Conservation (phyloP, 2,888 invertebrate genomes). For the Alviniconcha strummeri region DNA sequence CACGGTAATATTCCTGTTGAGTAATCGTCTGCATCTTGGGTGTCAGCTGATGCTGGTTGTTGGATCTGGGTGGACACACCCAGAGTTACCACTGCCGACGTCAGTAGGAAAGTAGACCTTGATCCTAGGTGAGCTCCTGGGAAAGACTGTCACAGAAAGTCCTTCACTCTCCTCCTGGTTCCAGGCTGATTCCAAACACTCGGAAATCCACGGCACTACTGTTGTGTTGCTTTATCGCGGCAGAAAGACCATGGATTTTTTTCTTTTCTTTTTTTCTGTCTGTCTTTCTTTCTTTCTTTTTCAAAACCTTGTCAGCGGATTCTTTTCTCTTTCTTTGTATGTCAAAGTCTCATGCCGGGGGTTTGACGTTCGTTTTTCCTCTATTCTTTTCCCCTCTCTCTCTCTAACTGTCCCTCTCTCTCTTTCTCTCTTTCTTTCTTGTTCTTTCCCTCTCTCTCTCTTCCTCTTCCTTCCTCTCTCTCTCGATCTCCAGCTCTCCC, state of each 20-base stretch:
- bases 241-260: background rate
- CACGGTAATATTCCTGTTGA: slow-evolving; percentile 68
- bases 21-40: slow-evolving; percentile 66
- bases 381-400: background rate
- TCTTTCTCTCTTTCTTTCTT: background rate
- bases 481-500: background rate
- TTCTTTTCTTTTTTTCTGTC: background rate
- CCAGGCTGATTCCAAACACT: too few species aligned
- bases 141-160: too few species aligned
- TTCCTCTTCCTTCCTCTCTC: background rate
- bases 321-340: too few species aligned
- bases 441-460: background rate
- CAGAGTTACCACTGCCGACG: background rate
- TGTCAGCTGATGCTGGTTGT: background rate
- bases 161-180: too few species aligned
- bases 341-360: too few species aligned
- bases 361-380: background rate
- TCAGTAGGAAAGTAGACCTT: background rate
- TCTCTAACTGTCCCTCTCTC: background rate
- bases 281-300: background rate
- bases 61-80: background rate
- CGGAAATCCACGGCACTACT: too few species aligned
- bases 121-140: background rate
- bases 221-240: too few species aligned
- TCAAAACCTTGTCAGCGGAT: too few species aligned